A percentile compares a stretch with the other conserved stretches of the same genome.
These are phyloP conservation scores for Lepidurus packardi DNA, from an alignment of 1,140 invertebrate species.

Conservation along the genomic window DNA sequence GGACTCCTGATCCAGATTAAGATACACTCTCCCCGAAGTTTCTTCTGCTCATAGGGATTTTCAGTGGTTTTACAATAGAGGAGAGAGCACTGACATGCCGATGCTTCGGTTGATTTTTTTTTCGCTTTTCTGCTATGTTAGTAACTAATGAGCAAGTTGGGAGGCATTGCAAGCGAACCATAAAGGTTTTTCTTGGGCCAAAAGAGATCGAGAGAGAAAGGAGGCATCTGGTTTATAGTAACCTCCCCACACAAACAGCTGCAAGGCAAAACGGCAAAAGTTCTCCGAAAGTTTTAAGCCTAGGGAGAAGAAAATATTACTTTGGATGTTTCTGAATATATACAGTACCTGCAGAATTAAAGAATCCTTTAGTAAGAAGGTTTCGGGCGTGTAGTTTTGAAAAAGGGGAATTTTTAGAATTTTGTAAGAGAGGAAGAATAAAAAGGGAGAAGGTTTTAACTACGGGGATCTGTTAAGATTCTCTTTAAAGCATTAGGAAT, in stretches of 20 bases:
- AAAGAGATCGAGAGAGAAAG: neutral
- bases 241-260: neutral
- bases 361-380: neutral
- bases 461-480: constrained; percentile 12
- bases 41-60: neutral
- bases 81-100: neutral
- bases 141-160: constrained; percentile 5
- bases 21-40: neutral
- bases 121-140: neutral
- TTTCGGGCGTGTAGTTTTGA: neutral
- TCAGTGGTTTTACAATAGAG: neutral
- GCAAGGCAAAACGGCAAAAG: constrained; percentile 5
- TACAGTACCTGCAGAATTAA: neutral
- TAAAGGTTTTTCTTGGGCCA: neutral
- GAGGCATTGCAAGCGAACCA: neutral
- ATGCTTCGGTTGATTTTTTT: neutral
- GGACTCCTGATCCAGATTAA: neutral
- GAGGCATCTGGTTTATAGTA: neutral
- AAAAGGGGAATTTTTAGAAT: neutral
- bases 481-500: neutral
- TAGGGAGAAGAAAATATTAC: neutral
- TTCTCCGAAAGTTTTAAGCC: neutral
- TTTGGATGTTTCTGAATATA: neutral
- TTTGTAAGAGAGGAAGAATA: neutral
- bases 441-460: neutral